Conservation (phyloP, 30 jellyfish, hydroid and myxozoan genomes). For the Aurelia coerulea region DNA sequence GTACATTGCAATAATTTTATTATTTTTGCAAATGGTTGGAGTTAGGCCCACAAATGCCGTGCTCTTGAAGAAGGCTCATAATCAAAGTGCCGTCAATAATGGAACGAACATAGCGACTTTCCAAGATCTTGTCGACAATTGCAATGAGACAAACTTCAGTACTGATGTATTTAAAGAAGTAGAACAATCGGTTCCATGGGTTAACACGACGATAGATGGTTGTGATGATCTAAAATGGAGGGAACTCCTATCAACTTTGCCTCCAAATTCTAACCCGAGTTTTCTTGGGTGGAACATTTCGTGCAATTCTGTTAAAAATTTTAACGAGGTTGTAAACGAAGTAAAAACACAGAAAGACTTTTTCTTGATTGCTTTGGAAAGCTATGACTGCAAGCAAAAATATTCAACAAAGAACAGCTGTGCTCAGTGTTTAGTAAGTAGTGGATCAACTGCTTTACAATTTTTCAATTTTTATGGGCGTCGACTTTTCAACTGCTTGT, state of each 20-base stretch:
- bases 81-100: not conserved
- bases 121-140: not conserved
- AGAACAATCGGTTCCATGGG: not conserved
- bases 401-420: conserved; percentile 31
- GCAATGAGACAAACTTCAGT: not conserved
- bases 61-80: not conserved
- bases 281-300: not conserved
- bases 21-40: conserved; percentile 13
- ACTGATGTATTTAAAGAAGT: not conserved
- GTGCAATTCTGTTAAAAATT: not conserved
- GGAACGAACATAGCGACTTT: too few relatives aligned
- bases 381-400: conserved; percentile 28
- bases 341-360: not conserved
- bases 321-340: not conserved
- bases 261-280: too few relatives aligned
- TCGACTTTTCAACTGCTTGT: too few relatives aligned
- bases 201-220: not conserved
- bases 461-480: too few relatives aligned
- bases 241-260: not conserved
- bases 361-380: conserved; percentile 1
- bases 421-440: conserved; percentile 31
- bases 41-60: not conserved
- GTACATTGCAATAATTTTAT: not conserved
- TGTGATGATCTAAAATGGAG: not conserved
- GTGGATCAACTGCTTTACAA: too few relatives aligned